These are phyloP conservation scores for Machaerirhynchus nigripectus DNA, from an alignment of 2,113 vertebrate species.

Conservation along the genomic window DNA sequence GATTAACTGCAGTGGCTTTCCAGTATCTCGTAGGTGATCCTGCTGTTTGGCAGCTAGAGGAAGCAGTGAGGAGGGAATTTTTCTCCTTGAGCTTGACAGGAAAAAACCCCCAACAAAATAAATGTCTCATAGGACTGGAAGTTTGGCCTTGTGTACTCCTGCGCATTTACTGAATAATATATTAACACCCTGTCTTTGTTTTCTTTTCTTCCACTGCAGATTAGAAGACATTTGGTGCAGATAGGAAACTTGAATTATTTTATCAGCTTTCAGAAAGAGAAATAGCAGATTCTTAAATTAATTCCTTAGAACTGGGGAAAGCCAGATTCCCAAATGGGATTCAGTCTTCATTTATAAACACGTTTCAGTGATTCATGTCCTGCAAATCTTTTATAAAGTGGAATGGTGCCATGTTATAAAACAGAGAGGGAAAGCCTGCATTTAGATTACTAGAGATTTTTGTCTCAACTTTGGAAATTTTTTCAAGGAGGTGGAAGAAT, in stretches of 20 bases:
- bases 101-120: not conserved
- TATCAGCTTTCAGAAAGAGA: not conserved
- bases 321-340: slow-evolving; percentile 16
- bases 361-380: slow-evolving; percentile 41
- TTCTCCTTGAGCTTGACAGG: not conserved
- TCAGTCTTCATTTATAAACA: not conserved
- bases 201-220: not conserved
- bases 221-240: not conserved
- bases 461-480: slow-evolving; percentile 8
- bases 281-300: slow-evolving; percentile 6
- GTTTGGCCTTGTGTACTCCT: not conserved
- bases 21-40: not conserved
- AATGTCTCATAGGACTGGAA: not conserved
- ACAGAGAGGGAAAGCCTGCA: slow-evolving; percentile 19
- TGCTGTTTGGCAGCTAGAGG: not conserved
- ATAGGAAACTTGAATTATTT: not conserved
- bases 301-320: slow-evolving; percentile 29
- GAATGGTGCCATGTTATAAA: slow-evolving; percentile 37
- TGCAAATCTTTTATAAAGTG: not conserved
- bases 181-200: not conserved
- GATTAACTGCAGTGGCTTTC: not conserved
- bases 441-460: slow-evolving; percentile 20
- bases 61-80: not conserved
- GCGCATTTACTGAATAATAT: not conserved
- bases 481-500: slow-evolving; percentile 36